Evolutionary conservation across 2,888 invertebrate species (phyloP), one percentile per base, ranked within the genome.

Genomic region (Tenodera sinensis): DNA sequence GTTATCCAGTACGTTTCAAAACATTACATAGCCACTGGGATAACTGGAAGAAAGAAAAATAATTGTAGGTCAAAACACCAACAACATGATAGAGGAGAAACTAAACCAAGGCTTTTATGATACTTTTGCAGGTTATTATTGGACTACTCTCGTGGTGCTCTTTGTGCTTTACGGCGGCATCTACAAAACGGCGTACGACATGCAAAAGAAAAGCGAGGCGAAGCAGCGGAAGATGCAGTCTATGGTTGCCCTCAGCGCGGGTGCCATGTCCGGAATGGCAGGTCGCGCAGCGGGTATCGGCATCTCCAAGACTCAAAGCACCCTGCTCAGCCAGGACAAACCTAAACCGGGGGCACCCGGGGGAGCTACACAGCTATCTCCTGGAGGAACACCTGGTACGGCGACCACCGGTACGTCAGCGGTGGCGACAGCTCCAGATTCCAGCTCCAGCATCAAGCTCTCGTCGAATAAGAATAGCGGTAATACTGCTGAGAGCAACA

Each of bases 101-200:
- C 3, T 9, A 1, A 42, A 42, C 0, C 3, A 42, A 12, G 1
- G 12, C 1, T 1, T 8, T 15, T 83, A 14, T 28, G 28, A 84
- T 12, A 20, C 20, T 71, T 1, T 71, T 71, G 15, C 54, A 71
- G 54, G 97, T 87, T 99, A 99, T 93, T 99, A 98, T 93, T 99
- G 99, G 99, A 98, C 97, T 84, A 99, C 99, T 0, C 94, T 99
- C 71, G 96, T 98, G 89, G 98, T 99, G 83, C 95, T 99, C 90
- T 98, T 99, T 92, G 96, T 98, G 90, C 95, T 99, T 15, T 99
- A 99, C 93, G 98, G 98, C 86, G 99, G 99, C 15, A 99, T 99
- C 92, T 99, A 99, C 93, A 98, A 98, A 93, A 99, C 98, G 83
- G 99, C 99, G 9, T 98, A 98, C 92, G 98, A 98, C 91, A 98